phyloP scores from a whole-genome alignment of 2,888 invertebrate genomes.

The Herminia tarsipennalis region DNA sequence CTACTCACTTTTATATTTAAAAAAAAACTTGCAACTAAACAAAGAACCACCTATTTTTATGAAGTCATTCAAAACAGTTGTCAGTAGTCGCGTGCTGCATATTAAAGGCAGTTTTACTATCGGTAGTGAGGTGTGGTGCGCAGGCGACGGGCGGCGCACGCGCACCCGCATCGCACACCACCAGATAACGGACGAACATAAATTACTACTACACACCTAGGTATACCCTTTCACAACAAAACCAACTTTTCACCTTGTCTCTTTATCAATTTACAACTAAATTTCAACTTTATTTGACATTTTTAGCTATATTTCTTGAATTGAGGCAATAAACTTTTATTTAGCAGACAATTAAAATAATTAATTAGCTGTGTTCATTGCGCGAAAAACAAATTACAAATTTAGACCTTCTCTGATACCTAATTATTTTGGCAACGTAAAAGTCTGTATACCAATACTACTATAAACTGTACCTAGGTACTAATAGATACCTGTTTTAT shows the following conservation, averaged over 20 bases:
- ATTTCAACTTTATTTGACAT: slow-evolving; percentile 15
- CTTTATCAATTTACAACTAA: slow-evolving; percentile 49
- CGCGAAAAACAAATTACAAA: too few species aligned
- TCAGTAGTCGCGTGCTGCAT: slow-evolving; percentile 75
- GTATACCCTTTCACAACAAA: slow-evolving; percentile 77
- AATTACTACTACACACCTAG: slow-evolving; percentile 70
- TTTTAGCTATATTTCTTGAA: slow-evolving; percentile 2
- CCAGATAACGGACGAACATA: slow-evolving; percentile 78
- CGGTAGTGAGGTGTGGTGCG: slow-evolving; percentile 42
- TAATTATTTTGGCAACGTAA: too few species aligned
- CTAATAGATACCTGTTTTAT: too few species aligned
- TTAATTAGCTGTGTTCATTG: too few species aligned
- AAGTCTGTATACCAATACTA: too few species aligned
- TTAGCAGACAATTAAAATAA: slow-evolving; percentile 2
- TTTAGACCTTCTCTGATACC: too few species aligned
- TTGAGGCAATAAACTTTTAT: slow-evolving; percentile 1
- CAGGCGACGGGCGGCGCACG: slow-evolving; percentile 62
- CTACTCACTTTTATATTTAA: too few species aligned
- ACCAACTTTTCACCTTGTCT: slow-evolving; percentile 79
- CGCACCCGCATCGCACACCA: slow-evolving; percentile 73
- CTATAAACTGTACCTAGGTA: too few species aligned
- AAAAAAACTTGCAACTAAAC: too few species aligned
- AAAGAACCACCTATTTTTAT: too few species aligned
- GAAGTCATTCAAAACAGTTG: slow-evolving; percentile 68
- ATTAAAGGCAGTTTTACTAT: slow-evolving; percentile 50